Conservation (phyloP, 2,888 invertebrate genomes). For the Cephonodes hylas region DNA sequence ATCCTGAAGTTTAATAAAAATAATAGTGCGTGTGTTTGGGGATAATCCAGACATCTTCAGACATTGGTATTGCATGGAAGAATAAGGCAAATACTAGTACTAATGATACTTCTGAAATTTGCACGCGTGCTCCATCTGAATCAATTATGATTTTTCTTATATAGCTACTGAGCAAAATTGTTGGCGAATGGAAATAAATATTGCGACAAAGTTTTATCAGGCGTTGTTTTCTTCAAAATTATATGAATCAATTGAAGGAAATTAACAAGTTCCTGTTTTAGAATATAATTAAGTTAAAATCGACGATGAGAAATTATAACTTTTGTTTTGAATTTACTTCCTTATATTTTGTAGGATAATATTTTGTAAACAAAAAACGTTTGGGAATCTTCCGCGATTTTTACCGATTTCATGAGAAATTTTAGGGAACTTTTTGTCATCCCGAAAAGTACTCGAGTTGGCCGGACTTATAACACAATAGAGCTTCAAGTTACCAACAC, state of each 20-base stretch:
- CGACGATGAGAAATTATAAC: too few species aligned
- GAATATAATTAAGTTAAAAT: too few species aligned
- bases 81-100: too few species aligned
- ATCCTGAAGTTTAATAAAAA: too few species aligned
- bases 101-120: too few species aligned
- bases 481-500: not conserved
- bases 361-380: not conserved
- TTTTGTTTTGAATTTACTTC: too few species aligned
- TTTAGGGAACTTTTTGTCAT: not conserved
- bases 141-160: not conserved
- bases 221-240: not conserved
- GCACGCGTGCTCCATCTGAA: not conserved
- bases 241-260: too few species aligned
- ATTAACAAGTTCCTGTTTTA: too few species aligned
- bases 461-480: conserved; percentile 2
- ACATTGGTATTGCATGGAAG: too few species aligned
- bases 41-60: too few species aligned
- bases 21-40: too few species aligned
- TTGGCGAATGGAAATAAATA: not conserved
- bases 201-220: not conserved
- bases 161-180: not conserved
- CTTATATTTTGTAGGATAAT: not conserved
- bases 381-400: not conserved
- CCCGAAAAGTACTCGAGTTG: not conserved
- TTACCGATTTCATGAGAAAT: not conserved